Percentiles rank a stretch among this genome's conserved stretches.
phyloP scores from a whole-genome alignment of 1,140 invertebrate species.

The Polypedilum vanderplanki region DNA sequence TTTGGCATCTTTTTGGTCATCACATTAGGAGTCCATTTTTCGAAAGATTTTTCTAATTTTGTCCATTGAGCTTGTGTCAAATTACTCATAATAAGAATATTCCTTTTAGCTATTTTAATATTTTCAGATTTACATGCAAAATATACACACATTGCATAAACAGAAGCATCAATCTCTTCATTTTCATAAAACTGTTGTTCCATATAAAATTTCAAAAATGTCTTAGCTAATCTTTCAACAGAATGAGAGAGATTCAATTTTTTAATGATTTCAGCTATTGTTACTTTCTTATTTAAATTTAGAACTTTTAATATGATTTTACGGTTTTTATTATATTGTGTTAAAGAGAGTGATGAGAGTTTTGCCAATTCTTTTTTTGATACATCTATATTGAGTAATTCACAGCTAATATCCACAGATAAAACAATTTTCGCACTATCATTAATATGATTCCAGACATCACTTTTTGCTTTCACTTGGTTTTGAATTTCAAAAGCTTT shows the following conservation, averaged over 20 bases:
- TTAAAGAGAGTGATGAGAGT: neutral
- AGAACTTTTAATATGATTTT: neutral
- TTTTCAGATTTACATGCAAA: neutral
- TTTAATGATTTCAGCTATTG: neutral
- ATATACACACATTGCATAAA: neutral
- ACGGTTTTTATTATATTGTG: neutral
- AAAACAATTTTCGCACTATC: neutral
- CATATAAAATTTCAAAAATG: neutral
- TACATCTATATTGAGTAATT: neutral
- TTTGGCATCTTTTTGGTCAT: neutral
- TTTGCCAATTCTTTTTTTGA: neutral
- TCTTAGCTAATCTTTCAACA: neutral
- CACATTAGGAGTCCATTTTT: neutral
- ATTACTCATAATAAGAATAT: neutral
- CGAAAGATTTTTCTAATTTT: neutral
- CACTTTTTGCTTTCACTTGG: neutral
- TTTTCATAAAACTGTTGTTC: neutral
- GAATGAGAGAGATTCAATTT: neutral
- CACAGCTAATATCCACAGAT: neutral
- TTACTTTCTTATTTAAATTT: neutral
- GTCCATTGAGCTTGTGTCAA: neutral
- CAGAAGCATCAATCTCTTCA: neutral
- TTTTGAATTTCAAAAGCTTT: neutral
- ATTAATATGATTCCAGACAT: neutral
- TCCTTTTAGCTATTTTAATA: neutral